Percentiles rank a stretch among this genome's conserved stretches.
These are phyloP conservation scores for Phocoena sinus DNA, from an alignment of 2,113 vertebrate genomes.

Conservation along the genomic window DNA sequence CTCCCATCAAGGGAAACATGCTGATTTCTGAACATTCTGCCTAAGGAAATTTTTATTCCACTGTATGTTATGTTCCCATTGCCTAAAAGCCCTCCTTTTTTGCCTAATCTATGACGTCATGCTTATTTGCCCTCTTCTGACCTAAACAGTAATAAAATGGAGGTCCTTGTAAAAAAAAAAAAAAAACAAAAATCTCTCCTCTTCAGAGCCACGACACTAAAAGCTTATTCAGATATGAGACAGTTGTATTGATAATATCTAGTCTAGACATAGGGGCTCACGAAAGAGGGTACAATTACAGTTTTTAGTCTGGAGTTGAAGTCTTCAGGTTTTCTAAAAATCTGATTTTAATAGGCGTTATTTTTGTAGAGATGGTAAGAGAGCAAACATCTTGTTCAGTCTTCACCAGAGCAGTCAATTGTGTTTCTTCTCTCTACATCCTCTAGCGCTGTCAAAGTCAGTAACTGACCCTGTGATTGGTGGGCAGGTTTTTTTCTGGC, in stretches of 20 bases:
- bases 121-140: constrained; percentile 19
- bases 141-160: constrained; percentile 46
- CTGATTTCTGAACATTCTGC: background rate
- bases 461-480: background rate
- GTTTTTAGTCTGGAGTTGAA: constrained; percentile 30
- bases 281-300: constrained; percentile 49
- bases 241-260: constrained; percentile 52
- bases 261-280: constrained; percentile 57
- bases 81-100: constrained; percentile 27
- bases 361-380: background rate
- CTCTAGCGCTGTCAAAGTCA: background rate
- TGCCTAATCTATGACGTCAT: constrained; percentile 30
- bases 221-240: constrained; percentile 49
- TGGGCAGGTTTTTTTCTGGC: background rate
- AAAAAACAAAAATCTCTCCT: background rate
- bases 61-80: background rate
- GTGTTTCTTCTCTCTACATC: background rate
- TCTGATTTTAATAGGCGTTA: constrained; percentile 24
- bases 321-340: constrained; percentile 31
- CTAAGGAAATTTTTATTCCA: background rate
- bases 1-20: background rate
- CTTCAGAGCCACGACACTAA: constrained; percentile 24
- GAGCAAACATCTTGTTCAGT: background rate
- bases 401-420: background rate
- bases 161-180: background rate